Percentiles rank a stretch among this genome's conserved stretches.
Conservation (phyloP, 2,888 invertebrate genomes). For the Incurvaria masculella region DNA sequence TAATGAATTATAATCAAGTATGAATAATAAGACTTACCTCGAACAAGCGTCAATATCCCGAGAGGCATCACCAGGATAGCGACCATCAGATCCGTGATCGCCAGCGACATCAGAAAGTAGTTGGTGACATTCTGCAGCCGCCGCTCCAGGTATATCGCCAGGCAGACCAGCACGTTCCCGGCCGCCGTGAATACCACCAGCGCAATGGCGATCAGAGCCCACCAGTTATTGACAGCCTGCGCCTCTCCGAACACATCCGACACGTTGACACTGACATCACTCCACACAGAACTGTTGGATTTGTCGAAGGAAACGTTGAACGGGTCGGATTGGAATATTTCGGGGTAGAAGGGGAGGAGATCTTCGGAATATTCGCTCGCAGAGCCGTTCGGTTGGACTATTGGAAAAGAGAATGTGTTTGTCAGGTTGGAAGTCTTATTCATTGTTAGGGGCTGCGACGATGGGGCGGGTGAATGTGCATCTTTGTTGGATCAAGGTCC, state of each 20-base stretch:
- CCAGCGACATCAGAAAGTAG: conserved; percentile 94
- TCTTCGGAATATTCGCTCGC: too few species aligned
- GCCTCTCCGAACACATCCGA: conserved; percentile 15
- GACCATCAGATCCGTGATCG: conserved; percentile 93
- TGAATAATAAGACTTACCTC: conserved; percentile 60
- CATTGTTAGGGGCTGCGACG: not conserved
- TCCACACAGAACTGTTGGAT: conserved; percentile 21
- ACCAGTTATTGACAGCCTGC: conserved; percentile 64
- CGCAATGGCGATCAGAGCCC: conserved; percentile 73
- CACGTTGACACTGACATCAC: conserved; percentile 20
- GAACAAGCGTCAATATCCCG: conserved; percentile 76
- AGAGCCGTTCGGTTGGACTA: not conserved
- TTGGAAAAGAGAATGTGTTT: not conserved
- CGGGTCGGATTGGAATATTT: not conserved
- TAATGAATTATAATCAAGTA: not conserved
- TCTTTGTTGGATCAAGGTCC: too few species aligned
- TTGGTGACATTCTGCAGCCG: conserved; percentile 95
- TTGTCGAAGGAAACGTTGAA: conserved; percentile 12
- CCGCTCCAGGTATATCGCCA: conserved; percentile 90
- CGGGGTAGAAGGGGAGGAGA: not conserved
- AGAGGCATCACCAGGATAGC: conserved; percentile 95
- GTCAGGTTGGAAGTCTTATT: not conserved
- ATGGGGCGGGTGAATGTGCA: not conserved
- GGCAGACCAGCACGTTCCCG: conserved; percentile 90
- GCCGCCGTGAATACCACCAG: conserved; percentile 84